Evolutionary conservation across 2,888 invertebrate species (phyloP), one percentile per base, ranked within the genome.

Genomic region (Leucophora obtusa): DNA sequence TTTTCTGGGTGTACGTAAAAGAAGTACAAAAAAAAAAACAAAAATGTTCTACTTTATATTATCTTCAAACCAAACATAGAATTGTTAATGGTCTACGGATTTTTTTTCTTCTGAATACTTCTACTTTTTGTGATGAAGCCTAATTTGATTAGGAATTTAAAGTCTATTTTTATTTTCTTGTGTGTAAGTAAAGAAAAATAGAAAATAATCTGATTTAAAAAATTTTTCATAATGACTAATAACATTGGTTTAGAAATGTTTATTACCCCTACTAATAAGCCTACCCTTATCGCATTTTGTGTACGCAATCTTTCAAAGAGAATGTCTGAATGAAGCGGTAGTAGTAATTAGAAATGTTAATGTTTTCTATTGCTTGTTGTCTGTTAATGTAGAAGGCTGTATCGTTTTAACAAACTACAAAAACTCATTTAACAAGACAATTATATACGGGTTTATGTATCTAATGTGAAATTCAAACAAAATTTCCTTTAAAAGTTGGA

Each of bases 71-170:
- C n/a, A 47, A 17, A 5, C 24, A 35, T 17, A 17, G 17, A 69
- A 38, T 56, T 62, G 60, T 47, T 24, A 59, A 62, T 24, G 33
- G 60, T 33, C 69, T 68, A 47, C 15, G 47, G 68, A 69, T 53
- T 59, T n/a, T 10, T 28, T 38, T 38, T 50, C 24, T 24, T 7
- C 7, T 28, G 7, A 28, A 28, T 28, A 28, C 28, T 28, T 28
- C 28, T 28, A 6, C 28, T 56, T 15, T n/a, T 24, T 51, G 18
- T 70, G 35, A 7, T 63, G 51, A 33, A 72, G 72, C 50, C 38
- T 79, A 69, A 79, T 69, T 79, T 79, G 78, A 73, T 79, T 79
- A 63, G 63, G 63, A 78, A 63, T 78, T 59, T 63, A 56, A 62
- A 72, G 28, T 62, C 51, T 15, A 33, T 54, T 63, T 47, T 15